Base-by-base conservation (phyloP, 2,797 vertebrate species). In the Hafferia zeledoni region DNA sequence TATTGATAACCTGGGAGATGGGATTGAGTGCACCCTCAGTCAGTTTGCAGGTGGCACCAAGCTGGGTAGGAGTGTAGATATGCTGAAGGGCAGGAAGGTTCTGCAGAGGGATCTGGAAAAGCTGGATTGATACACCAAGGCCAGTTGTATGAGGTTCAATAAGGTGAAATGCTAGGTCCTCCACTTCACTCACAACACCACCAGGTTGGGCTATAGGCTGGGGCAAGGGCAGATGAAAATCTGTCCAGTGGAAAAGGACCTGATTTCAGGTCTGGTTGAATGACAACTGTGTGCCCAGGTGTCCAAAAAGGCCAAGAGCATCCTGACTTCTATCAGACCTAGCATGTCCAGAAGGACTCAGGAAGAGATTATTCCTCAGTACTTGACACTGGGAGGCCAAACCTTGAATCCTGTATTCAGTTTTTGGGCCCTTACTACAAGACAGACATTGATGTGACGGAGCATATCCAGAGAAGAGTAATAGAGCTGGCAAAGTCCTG, bases 1-100 rank as follows among this genome's bases (percentile, higher is more conserved):
- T 7, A 5, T 6, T 5, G 7, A 14, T 22, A 24, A 19, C 13
- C 19, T 37, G 15, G 43, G 35, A 0, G 3, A 57, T 6, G 41
- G n/a, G 11, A 57, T 30, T 4, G 7, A 74, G n/a, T 11, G 25
- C 23, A n/a, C 11, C 28, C 23, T 57, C 33, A 57, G 23, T 12
- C 13, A 41, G 19, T 49, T n/a, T 57, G 23, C 14, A 17, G 7
- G 10, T 9, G 15, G 23, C 24, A 41, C 11, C 18, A 13, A 20
- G 17, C 2, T 37, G 22, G 24, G 23, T 6, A 3, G 2, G 6
- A n/a, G 35, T 5, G 13, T 31, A 39, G 10, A 50, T n/a, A 23
- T 28, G 46, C 30, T 76, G 4, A 5, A 50, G 24, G 8, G 15
- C 7, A 41, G 35, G 5, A 41, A 52, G 30, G 14, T 4, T 17